A percentile compares a stretch with the other conserved stretches of the same genome.
phyloP scores from a whole-genome alignment of 1,140 invertebrate species.

The Whitmania pigra region DNA sequence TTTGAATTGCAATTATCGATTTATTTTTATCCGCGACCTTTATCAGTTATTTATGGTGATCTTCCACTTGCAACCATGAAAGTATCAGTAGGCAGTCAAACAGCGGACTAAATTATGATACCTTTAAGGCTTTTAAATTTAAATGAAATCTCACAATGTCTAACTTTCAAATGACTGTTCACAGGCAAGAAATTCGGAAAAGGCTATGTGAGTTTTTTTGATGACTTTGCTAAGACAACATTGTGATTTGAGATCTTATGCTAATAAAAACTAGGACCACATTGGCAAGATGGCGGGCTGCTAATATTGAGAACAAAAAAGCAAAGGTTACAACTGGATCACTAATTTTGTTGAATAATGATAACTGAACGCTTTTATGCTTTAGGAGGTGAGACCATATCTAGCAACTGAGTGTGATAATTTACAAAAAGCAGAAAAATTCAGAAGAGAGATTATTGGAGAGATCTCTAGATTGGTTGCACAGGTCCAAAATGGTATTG shows the following conservation, averaged over 20 bases:
- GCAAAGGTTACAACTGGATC: slow-evolving; percentile 53
- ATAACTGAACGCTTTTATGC: not conserved
- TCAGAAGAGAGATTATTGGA: slow-evolving; percentile 84
- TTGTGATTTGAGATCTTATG: slow-evolving; percentile 15
- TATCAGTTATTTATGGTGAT: too few relatives aligned
- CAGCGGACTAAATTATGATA: too few relatives aligned
- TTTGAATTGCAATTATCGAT: too few relatives aligned
- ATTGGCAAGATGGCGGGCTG: slow-evolving; percentile 81
- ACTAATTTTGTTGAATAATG: not conserved
- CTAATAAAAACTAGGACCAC: slow-evolving; percentile 63
- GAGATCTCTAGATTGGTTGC: slow-evolving; percentile 98
- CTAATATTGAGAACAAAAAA: slow-evolving; percentile 68
- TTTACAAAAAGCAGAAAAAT: slow-evolving; percentile 79
- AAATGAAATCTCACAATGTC: too few relatives aligned
- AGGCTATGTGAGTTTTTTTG: slow-evolving; percentile 45
- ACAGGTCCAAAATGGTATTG: slow-evolving; percentile 83
- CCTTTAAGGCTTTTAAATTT: too few relatives aligned
- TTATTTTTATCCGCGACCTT: too few relatives aligned
- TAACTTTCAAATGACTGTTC: slow-evolving; percentile 18
- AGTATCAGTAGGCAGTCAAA: too few relatives aligned
- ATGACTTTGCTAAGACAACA: not conserved
- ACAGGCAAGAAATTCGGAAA: slow-evolving; percentile 49
- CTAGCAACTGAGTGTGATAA: slow-evolving; percentile 83
- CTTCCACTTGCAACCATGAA: too few relatives aligned
- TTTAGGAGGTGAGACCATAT: slow-evolving; percentile 66